Percentiles rank a stretch among this genome's conserved stretches.
These are phyloP conservation scores for Spheniscus humboldti DNA, from an alignment of 2,797 vertebrate genomes.

Conservation along the genomic window DNA sequence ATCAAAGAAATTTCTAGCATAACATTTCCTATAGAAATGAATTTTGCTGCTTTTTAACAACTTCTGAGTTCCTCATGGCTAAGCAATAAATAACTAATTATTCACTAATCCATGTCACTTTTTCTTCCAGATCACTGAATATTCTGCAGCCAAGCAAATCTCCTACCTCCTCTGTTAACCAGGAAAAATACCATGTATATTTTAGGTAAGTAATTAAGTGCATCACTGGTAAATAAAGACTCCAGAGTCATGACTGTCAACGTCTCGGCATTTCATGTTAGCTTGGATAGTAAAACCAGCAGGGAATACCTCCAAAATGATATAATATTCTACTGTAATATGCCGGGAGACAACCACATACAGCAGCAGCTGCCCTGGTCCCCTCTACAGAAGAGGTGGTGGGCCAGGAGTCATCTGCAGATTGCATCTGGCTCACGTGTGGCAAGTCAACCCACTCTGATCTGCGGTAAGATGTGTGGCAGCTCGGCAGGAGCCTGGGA, in stretches of 20 bases:
- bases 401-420: background rate
- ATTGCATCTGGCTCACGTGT: background rate
- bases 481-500: background rate
- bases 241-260: background rate
- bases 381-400: background rate
- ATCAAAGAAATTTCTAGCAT: background rate
- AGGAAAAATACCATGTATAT: background rate
- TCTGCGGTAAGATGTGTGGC: accelerated
- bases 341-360: background rate
- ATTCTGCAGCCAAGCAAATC: background rate
- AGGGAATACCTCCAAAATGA: background rate
- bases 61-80: background rate
- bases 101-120: background rate
- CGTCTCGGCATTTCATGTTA: background rate
- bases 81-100: background rate
- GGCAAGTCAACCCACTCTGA: accelerated
- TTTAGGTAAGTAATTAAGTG: background rate
- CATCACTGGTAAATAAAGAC: background rate
- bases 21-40: background rate
- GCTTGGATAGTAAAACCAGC: background rate
- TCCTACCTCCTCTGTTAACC: background rate
- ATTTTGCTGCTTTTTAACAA: background rate
- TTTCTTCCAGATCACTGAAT: background rate
- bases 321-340: background rate
- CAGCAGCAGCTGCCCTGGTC: background rate